phyloP scores from a whole-genome alignment of 2,113 vertebrate genomes.

The Micronycteris hirsuta region DNA sequence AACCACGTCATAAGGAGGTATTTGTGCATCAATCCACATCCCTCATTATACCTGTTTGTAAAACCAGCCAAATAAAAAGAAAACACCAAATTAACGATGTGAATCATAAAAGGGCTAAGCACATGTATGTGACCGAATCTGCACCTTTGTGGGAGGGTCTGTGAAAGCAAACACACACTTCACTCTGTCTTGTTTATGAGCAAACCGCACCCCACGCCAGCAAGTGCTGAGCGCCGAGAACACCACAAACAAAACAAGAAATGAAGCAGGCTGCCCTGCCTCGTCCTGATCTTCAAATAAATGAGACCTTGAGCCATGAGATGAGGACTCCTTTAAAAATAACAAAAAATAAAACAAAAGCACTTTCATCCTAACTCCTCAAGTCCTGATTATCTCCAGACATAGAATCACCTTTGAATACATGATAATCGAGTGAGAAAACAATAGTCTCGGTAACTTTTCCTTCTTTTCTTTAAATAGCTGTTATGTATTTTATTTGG shows the following conservation, averaged over 20 bases:
- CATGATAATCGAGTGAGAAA: neutral
- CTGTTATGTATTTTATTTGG: neutral
- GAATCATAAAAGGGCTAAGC: neutral
- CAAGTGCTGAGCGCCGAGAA: neutral
- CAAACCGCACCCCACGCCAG: neutral
- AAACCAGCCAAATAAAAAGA: constrained; percentile 36
- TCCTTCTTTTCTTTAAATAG: constrained; percentile 6
- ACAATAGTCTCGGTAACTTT: neutral
- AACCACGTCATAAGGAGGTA: neutral
- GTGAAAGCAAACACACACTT: neutral
- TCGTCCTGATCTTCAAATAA: neutral
- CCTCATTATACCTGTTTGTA: neutral
- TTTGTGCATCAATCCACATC: neutral
- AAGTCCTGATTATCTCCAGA: neutral
- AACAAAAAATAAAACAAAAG: neutral
- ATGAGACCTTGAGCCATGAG: neutral
- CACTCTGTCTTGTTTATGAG: neutral
- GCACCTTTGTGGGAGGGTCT: neutral
- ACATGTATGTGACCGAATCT: neutral
- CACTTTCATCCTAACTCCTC: neutral
- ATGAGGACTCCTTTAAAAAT: neutral
- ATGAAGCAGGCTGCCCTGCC: neutral
- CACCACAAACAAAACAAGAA: neutral
- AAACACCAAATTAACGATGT: neutral
- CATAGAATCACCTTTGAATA: neutral